These are phyloP conservation scores for Cliona cf. orientalis DNA, from an alignment of 37 sponge, comb jelly and placozoan species.

Conservation along the genomic window DNA sequence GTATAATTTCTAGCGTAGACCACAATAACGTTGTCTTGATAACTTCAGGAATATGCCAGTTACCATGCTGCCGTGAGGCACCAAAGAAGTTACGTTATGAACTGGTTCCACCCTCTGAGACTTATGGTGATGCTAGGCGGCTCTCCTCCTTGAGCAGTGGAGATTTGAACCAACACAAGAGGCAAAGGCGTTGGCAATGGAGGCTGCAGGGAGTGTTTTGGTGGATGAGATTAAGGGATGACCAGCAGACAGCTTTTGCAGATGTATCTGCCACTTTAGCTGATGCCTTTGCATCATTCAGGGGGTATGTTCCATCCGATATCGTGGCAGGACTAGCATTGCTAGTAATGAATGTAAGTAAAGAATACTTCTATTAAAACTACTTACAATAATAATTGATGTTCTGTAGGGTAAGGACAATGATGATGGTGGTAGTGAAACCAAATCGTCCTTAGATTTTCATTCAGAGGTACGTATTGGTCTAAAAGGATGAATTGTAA, in stretches of 20 bases:
- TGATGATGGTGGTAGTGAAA: not conserved
- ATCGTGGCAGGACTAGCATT: conserved; percentile 66
- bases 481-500: not conserved
- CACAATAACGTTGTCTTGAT: not conserved
- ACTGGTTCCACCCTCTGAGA: not conserved
- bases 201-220: conserved; percentile 51
- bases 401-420: not conserved
- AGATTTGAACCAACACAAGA: conserved; percentile 25
- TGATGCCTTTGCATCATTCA: conserved; percentile 44
- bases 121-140: conserved; percentile 31
- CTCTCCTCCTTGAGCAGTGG: conserved; percentile 42
- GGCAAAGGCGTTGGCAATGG: conserved; percentile 76
- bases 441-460: not conserved
- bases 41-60: conserved; percentile 22
- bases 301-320: conserved; percentile 84
- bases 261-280: conserved; percentile 55
- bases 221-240: conserved; percentile 19
- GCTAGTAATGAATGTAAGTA: conserved; percentile 20
- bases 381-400: not conserved
- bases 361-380: too few species aligned
- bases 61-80: conserved; percentile 23
- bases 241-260: conserved; percentile 22
- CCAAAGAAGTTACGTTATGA: conserved; percentile 40
- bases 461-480: not conserved
- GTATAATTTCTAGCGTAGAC: not conserved